Conservation (phyloP, 2,888 invertebrate genomes). For the Caenorhabditis afra region DNA sequence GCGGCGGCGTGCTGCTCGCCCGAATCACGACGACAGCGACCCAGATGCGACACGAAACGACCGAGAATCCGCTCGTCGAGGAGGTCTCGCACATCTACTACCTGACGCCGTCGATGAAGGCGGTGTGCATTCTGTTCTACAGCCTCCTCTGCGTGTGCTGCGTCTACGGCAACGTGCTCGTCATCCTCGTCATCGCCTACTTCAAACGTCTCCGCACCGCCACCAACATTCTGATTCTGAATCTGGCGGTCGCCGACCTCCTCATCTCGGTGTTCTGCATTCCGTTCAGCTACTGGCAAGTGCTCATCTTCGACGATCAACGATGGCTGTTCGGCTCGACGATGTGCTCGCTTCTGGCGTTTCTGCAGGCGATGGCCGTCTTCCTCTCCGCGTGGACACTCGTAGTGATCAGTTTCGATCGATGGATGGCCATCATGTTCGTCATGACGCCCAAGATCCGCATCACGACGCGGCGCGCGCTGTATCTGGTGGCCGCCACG, state of each 20-base stretch:
- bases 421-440: conserved; percentile 80
- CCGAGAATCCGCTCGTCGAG: conserved; percentile 28
- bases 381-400: conserved; percentile 82
- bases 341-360: conserved; percentile 81
- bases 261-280: conserved; percentile 82
- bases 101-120: conserved; percentile 59
- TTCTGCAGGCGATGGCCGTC: conserved; percentile 81
- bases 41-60: conserved; percentile 26
- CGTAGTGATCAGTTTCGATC: conserved; percentile 81
- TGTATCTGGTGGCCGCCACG: conserved; percentile 74
- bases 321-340: conserved; percentile 82
- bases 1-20: conserved; percentile 21
- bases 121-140: conserved; percentile 76
- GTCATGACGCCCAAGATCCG: conserved; percentile 76
- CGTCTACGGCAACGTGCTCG: conserved; percentile 77
- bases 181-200: conserved; percentile 77
- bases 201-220: conserved; percentile 80
- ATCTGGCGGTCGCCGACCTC: conserved; percentile 82
- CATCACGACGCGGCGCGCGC: conserved; percentile 71
- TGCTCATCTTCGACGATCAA: conserved; percentile 81
- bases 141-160: conserved; percentile 73
- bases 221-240: conserved; percentile 82
- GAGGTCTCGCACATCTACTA: conserved; percentile 38
- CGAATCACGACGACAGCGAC: conserved; percentile 47
- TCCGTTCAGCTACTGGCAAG: conserved; percentile 82